Percentiles rank a stretch among this genome's conserved stretches.
These are phyloP conservation scores for Zhuqinia jingwanae DNA, from an alignment of 2,888 invertebrate genomes.

Conservation along the genomic window DNA sequence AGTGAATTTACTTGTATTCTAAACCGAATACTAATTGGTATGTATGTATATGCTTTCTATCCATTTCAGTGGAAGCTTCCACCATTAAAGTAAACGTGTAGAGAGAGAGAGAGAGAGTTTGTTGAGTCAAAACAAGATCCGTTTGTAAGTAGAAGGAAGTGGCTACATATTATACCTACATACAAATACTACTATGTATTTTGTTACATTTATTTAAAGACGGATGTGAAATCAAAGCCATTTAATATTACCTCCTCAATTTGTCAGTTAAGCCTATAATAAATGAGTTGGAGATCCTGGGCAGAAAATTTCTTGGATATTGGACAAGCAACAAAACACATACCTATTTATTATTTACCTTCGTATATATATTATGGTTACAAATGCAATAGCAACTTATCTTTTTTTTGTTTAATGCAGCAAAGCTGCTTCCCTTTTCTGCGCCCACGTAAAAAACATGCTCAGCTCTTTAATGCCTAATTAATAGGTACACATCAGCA, in stretches of 20 bases:
- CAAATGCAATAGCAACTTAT: neutral
- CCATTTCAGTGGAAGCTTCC: no score
- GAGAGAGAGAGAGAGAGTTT: neutral
- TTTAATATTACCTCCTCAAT: constrained; percentile 47
- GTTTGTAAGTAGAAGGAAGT: neutral
- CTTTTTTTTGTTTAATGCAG: neutral
- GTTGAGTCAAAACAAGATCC: neutral
- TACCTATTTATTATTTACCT: neutral
- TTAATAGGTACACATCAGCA: no score
- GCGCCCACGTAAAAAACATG: no score
- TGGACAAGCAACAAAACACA: neutral
- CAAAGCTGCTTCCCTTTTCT: neutral
- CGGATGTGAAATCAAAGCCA: constrained; percentile 54
- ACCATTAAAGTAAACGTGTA: neutral
- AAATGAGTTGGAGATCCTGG: constrained; percentile 19
- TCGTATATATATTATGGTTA: no score
- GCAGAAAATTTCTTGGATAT: constrained; percentile 16
- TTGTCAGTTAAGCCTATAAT: constrained; percentile 35
- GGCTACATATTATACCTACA: no score
- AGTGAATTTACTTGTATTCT: no score
- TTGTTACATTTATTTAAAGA: constrained; percentile 24
- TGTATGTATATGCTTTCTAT: neutral
- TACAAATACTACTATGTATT: no score
- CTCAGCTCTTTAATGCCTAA: no score
- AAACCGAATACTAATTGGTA: neutral